Evolutionary conservation across 2,888 invertebrate species (phyloP).

Genomic region (Leistus spinibarbis): DNA sequence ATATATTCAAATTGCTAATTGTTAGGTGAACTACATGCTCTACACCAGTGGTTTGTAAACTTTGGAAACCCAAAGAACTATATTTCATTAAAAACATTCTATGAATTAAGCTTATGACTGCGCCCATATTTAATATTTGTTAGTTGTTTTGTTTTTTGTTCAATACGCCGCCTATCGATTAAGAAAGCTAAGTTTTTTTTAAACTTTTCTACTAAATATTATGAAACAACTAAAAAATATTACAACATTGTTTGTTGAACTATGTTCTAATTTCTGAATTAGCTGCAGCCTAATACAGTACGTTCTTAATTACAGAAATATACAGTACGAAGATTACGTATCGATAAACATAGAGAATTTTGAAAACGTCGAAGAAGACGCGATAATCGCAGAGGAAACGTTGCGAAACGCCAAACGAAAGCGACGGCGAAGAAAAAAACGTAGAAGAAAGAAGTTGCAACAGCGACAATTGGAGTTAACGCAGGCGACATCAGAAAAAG

Average conservation of each 20-base stretch:
- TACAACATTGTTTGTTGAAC: background rate
- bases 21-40: too few species aligned
- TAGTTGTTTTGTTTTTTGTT: background rate
- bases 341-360: conserved; percentile 60
- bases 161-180: background rate
- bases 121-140: too few species aligned
- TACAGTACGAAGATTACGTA: conserved; percentile 60
- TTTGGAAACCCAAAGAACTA: too few species aligned
- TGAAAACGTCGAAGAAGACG: conserved; percentile 53
- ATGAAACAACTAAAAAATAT: background rate
- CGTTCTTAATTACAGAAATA: conserved; percentile 51
- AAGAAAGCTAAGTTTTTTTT: background rate
- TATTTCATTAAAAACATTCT: too few species aligned
- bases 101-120: too few species aligned
- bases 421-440: conserved; percentile 53
- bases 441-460: conserved; percentile 48
- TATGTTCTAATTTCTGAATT: background rate
- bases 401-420: conserved; percentile 52
- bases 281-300: background rate
- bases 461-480: conserved; percentile 29
- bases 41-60: too few species aligned
- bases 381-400: conserved; percentile 49
- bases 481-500: conserved; percentile 47
- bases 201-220: background rate
- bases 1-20: too few species aligned